A percentile compares a stretch with the other conserved stretches of the same genome.
phyloP scores from a whole-genome alignment of 2,888 invertebrate species.

The Cephus pulcher region DNA sequence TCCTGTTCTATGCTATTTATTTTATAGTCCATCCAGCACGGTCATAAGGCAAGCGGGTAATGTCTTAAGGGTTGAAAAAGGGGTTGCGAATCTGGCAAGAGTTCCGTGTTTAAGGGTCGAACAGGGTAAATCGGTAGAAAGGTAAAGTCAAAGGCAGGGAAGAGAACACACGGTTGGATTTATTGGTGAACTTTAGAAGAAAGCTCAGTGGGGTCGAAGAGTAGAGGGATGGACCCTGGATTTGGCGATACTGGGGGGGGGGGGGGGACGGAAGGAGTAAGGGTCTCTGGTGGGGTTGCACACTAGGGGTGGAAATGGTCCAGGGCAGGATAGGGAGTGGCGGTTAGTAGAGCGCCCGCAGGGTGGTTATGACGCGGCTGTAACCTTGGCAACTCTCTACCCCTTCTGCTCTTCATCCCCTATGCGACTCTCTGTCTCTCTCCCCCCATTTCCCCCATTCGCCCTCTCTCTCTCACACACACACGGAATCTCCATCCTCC shows the following conservation, averaged over 20 bases:
- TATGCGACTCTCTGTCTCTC: neutral
- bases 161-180: slow-evolving; percentile 31
- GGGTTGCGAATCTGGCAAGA: neutral
- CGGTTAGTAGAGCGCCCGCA: slow-evolving; percentile 42
- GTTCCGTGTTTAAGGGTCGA: neutral
- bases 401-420: slow-evolving; percentile 15
- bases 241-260: neutral
- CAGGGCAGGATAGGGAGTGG: slow-evolving; percentile 26
- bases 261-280: neutral
- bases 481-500: slow-evolving; percentile 13
- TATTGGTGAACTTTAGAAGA: slow-evolving; percentile 40
- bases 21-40: neutral
- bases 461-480: neutral
- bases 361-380: slow-evolving; percentile 56
- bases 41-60: neutral
- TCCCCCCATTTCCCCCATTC: slow-evolving; percentile 17
- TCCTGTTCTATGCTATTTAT: no score
- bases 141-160: slow-evolving; percentile 13
- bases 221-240: slow-evolving; percentile 23
- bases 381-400: slow-evolving; percentile 59
- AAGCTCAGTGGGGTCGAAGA: slow-evolving; percentile 23
- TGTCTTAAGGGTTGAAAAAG: neutral
- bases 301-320: neutral
- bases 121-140: neutral
- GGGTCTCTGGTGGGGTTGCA: neutral